phyloP scores from a whole-genome alignment of 2,797 vertebrate species.

The Avahi laniger region DNA sequence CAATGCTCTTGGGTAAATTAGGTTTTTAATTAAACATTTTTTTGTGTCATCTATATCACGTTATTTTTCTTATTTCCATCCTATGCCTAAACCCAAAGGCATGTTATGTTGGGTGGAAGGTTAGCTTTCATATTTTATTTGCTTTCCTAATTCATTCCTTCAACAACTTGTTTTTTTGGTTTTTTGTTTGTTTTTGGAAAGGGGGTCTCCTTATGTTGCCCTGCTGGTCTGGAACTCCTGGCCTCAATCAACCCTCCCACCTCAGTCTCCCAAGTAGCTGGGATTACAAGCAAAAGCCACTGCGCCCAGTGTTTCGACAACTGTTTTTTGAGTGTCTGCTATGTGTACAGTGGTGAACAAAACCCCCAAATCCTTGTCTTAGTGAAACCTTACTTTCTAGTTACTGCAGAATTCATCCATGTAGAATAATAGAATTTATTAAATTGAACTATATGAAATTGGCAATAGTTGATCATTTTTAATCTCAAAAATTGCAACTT shows the following conservation, averaged over 20 bases:
- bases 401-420: neutral
- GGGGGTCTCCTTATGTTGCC: too few species aligned
- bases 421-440: neutral
- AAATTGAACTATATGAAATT: neutral
- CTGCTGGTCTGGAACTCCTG: too few species aligned
- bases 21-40: neutral
- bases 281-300: too few species aligned
- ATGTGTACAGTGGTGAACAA: neutral
- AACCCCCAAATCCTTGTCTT: neutral
- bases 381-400: neutral
- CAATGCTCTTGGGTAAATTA: neutral
- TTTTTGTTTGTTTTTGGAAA: neutral
- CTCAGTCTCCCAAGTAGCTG: too few species aligned
- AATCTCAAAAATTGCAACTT: slow-evolving; percentile 36
- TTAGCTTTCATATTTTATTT: neutral
- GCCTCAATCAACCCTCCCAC: too few species aligned
- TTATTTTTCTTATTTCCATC: slow-evolving; percentile 16
- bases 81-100: slow-evolving; percentile 16
- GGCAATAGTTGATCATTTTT: neutral
- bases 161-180: neutral
- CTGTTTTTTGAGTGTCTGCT: neutral
- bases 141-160: slow-evolving; percentile 25
- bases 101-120: neutral
- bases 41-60: neutral
- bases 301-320: too few species aligned